Conservation (phyloP, 2,888 invertebrate genomes). For the Cinara cedri region DNA sequence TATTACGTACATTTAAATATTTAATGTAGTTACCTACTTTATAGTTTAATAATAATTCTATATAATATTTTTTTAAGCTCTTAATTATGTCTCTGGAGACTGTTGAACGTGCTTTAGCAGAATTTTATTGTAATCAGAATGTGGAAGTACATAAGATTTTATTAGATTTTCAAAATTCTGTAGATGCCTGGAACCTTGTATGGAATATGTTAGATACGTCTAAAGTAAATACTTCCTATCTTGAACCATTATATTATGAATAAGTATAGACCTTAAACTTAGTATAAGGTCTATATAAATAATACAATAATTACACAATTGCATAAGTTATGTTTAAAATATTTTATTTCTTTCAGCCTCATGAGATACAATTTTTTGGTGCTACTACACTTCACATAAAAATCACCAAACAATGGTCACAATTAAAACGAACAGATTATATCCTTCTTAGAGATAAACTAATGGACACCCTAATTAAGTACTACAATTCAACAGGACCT, state of each 20-base stretch:
- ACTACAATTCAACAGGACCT: slow-evolving; percentile 46
- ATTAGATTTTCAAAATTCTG: slow-evolving; percentile 80
- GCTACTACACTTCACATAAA: slow-evolving; percentile 89
- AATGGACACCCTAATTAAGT: slow-evolving; percentile 46
- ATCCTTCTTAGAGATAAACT: slow-evolving; percentile 47
- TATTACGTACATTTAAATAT: too few species aligned
- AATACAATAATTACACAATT: neutral
- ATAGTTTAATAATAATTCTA: neutral
- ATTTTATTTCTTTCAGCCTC: slow-evolving; percentile 68
- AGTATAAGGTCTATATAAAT: too few species aligned
- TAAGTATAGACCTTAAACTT: too few species aligned
- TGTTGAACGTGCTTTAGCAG: slow-evolving; percentile 47
- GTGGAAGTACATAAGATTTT: slow-evolving; percentile 63
- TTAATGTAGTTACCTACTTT: too few species aligned
- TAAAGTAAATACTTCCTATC: slow-evolving; percentile 71
- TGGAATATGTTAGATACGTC: slow-evolving; percentile 85
- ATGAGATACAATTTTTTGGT: slow-evolving; percentile 92
- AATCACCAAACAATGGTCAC: slow-evolving; percentile 84
- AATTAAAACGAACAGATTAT: slow-evolving; percentile 62
- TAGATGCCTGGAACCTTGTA: slow-evolving; percentile 90
- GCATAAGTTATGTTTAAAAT: neutral
- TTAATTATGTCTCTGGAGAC: slow-evolving; percentile 39
- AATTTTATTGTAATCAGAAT: slow-evolving; percentile 51
- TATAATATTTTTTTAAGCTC: neutral
- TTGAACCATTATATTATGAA: too few species aligned